A percentile compares a stretch with the other conserved stretches of the same genome.
Conservation (phyloP, 2,113 vertebrate species). For the Pseudolaguvia tuberculata region DNA sequence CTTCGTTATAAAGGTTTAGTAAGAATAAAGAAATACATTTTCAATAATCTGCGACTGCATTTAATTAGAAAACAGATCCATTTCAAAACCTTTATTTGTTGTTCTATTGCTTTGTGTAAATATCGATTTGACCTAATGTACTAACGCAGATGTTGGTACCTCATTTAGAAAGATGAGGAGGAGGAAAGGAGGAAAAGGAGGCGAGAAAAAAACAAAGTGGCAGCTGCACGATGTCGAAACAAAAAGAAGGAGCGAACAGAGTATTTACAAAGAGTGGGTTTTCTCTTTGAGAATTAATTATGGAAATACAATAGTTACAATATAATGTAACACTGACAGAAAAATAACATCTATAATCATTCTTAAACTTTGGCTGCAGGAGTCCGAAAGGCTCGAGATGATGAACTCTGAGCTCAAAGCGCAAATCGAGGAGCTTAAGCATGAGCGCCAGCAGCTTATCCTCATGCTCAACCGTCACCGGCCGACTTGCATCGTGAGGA, state of each 20-base stretch:
- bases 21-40: background rate
- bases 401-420: conserved; percentile 93
- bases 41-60: background rate
- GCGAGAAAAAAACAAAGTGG: conserved; percentile 96
- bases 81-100: background rate
- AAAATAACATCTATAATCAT: background rate
- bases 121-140: background rate
- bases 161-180: conserved; percentile 83
- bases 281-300: background rate
- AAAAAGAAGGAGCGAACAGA: conserved; percentile 97
- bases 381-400: conserved; percentile 89
- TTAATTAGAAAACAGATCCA: background rate
- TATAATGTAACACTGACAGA: background rate
- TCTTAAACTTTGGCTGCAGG: conserved; percentile 62
- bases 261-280: conserved; percentile 86
- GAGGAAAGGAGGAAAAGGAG: conserved; percentile 90
- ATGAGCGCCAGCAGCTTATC: conserved; percentile 91
- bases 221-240: conserved; percentile 92
- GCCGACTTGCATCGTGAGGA: conserved; percentile 91
- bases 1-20: background rate
- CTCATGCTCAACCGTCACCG: conserved; percentile 91
- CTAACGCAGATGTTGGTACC: conserved; percentile 1
- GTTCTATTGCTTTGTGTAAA: background rate
- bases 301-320: background rate
- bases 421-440: conserved; percentile 93